Base-by-base conservation (phyloP, 2,797 vertebrate species). In the Poecilia wingei region DNA sequence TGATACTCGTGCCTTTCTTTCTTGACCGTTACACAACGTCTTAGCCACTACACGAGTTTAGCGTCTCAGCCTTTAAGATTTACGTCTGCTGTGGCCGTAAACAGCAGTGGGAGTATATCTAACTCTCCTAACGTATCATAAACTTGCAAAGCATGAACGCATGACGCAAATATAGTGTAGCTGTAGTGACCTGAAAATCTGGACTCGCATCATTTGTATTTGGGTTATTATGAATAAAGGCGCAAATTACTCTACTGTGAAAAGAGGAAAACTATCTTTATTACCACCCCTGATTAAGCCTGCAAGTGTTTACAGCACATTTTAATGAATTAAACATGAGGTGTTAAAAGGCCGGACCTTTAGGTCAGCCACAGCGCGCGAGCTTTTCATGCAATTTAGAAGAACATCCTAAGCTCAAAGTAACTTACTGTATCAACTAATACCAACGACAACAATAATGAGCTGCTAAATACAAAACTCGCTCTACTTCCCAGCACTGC, bases 401-500 rank as follows among this genome's bases (percentile, higher is more conserved):
- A 18, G 31, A 64, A 53, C 47, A 1, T 6, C 12, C 46, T 71
- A 57, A 46, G 70, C 77, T n/a, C 6, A 71, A 25, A 25, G 36
- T 31, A 1, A 10, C 7, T 8, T 13, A 74, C 33, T 75, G 57
- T 13, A 49, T 18, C 33, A 76, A 36, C 64, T 68, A 66, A 39
- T 2, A 47, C 13, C 79, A 41, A 73, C 75, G 59, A 74, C 72
- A 79, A 76, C 74, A 76, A 83, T 86, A 90, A 82, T 43, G 39
- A 76, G 83, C 13, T 75, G 57, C 72, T 83, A 81, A 28, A 53
- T 70, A 33, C 49, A 31, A 31, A 81, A 75, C 83, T 88, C 59
- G 68, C 75, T 87, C 74, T 78, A 77, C 86, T 79, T 83, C 77
- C 69, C 28, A 82, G 69, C 57, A 49, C 76, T 72, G 84, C 82